Evolutionary conservation across 2,113 vertebrate species (phyloP).

Genomic region (Excalfactoria chinensis): DNA sequence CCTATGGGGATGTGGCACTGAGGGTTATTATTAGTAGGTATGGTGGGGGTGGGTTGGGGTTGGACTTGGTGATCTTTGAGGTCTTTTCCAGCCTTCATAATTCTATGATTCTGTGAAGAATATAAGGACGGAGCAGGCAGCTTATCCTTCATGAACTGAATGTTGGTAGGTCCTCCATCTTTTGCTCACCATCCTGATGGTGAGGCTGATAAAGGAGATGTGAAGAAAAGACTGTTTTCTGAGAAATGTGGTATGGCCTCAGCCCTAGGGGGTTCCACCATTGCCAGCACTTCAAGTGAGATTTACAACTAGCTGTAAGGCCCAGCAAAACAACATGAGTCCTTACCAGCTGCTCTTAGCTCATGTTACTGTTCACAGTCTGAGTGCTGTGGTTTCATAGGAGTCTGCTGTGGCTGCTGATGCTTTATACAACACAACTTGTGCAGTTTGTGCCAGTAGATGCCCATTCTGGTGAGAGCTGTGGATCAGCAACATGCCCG

Average conservation of each 20-base stretch:
- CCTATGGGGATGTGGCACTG: too few relatives aligned
- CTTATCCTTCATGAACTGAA: neutral
- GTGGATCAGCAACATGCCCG: neutral
- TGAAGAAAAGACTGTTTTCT: neutral
- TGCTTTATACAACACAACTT: neutral
- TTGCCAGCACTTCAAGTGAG: neutral
- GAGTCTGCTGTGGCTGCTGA: neutral
- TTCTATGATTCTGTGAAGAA: neutral
- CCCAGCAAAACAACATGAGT: neutral
- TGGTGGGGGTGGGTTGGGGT: too few relatives aligned
- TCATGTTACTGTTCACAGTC: neutral
- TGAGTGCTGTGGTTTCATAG: neutral
- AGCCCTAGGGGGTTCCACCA: neutral
- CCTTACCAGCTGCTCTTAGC: neutral
- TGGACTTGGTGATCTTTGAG: too few relatives aligned
- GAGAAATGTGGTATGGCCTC: neutral
- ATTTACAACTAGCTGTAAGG: neutral
- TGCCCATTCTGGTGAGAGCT: neutral
- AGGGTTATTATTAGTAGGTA: too few relatives aligned
- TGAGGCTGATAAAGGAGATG: neutral
- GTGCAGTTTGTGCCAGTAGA: accelerated
- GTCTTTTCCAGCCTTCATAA: too few relatives aligned
- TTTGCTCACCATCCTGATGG: neutral
- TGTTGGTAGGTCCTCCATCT: neutral
- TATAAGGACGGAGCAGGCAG: neutral